Evolutionary conservation across 2,797 vertebrate genomes (phyloP).

Genomic region (Danio kyathit): DNA sequence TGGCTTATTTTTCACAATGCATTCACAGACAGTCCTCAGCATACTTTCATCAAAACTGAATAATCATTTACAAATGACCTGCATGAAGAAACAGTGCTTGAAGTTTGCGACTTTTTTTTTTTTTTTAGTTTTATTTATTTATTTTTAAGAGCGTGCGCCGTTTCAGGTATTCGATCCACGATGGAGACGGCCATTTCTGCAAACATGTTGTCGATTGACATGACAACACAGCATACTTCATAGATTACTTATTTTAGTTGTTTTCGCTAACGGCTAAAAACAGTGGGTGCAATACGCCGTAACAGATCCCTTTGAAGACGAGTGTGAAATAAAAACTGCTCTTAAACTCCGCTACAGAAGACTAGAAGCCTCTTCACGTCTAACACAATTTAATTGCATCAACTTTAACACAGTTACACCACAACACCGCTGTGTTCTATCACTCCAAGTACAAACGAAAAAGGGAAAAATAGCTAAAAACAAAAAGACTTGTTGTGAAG

Average conservation of each 20-base stretch:
- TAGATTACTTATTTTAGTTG: too few species aligned
- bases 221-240: slow-evolving; percentile 13
- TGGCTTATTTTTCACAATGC: slow-evolving; percentile 49
- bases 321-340: slow-evolving; percentile 33
- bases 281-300: slow-evolving; percentile 7
- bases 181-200: slow-evolving; percentile 21
- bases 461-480: slow-evolving; percentile 30
- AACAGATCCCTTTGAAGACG: slow-evolving; percentile 39
- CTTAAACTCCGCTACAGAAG: slow-evolving; percentile 34
- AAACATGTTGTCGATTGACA: slow-evolving; percentile 5
- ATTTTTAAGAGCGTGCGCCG: slow-evolving; percentile 11
- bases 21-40: slow-evolving; percentile 44
- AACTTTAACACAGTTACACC: slow-evolving; percentile 34
- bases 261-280: slow-evolving; percentile 42
- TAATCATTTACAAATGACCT: slow-evolving; percentile 45
- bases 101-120: slow-evolving; percentile 5
- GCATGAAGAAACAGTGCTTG: slow-evolving; percentile 47
- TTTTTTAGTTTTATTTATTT: too few species aligned
- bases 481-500: slow-evolving; percentile 25
- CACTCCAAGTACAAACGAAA: slow-evolving; percentile 20
- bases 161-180: slow-evolving; percentile 28
- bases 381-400: slow-evolving; percentile 23
- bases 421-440: slow-evolving; percentile 26
- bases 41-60: slow-evolving; percentile 45
- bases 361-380: slow-evolving; percentile 35